Base-by-base conservation (phyloP, 2,797 vertebrate species). In the Anas capensis region DNA sequence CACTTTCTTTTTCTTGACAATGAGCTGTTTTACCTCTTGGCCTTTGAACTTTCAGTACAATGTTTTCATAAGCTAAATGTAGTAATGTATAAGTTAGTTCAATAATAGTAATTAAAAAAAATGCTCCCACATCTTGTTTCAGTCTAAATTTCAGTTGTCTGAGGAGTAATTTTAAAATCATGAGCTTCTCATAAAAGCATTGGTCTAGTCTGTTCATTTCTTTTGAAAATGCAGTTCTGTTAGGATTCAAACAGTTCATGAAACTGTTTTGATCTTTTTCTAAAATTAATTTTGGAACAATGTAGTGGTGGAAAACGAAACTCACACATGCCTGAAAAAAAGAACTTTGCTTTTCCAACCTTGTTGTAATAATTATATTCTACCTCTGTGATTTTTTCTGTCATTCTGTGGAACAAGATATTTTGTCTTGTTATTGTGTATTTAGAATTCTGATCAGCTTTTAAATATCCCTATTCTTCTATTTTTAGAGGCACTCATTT, bases 401-500 rank as follows among this genome's bases (percentile, higher is more conserved):
- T 1, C 70, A 34, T 56, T 89, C 70, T 62, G 13, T 66, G 15
- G 26, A 72, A 31, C 8, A 27, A 5, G 13, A 8, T 84, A 19
- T 48, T 60, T 93, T 91, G 20, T 27, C 23, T 65, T 72, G 21
- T 11, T 79, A 4, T 33, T 78, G 4, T 68, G 11, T 72, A 10
- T 93, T 82, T 23, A 34, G 38, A 84, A 54, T 81, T 64, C 24
- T 44, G 60, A 72, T 4, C 11, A 49, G 6, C 17, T 73, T 88
- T 48, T 60, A 76, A 76, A 80, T 29, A 40, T 60, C 18, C 1
- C 21, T 49, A 0, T 76, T 69, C 17, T 61, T 92, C 54, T 13
- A 31, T 69, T 92, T 86, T 80, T n/a, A 99, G 99, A 99, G 92
- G 98, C 98, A 5, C 98, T 99, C 27, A 98, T 99, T 95, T 95